Evolutionary conservation across 2,888 invertebrate genomes (phyloP), one percentile per base, ranked within the genome.

Genomic region (Acrobasis repandana): DNA sequence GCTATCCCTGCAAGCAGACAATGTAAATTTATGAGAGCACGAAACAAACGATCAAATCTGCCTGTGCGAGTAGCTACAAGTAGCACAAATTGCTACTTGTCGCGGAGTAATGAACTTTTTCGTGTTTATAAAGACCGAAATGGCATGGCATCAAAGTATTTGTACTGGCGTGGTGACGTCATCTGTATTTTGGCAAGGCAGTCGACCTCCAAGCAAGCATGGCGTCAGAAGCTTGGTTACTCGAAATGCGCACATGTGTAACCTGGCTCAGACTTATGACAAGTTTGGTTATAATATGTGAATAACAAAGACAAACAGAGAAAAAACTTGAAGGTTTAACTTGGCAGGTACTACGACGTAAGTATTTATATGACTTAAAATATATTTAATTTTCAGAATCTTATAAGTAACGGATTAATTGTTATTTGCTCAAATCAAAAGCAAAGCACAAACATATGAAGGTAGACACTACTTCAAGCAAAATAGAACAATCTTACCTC

Each of bases 121-220:
- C 20, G 54, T 54, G 54, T 38, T 36, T 38, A 34, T 54, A 54
- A 54, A 38, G 54, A 38, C 15, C 18, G 38, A 54, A 54, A 38
- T 54, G 9, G 54, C 54, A 14, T 54, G 54, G 54, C 54, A 5
- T 18, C 38, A 11, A 20, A 0, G 54, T 36, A 9, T 36, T 36
- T 54, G 36, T 54, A 14, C 18, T 16, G 11, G 61, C 49, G 16
- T 14, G 65, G 47, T 88, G 84, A 87, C 82, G 84, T 87, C 85
- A 87, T 57, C 63, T 64, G 64, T 74, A 76, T 86, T 90, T 90
- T 84, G 90, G 90, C 88, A 85, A 78, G 87, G 82, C 81, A 74
- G 72, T 79, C 84, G 90, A 89, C 90, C 90, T 90, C 89, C 74
- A 79, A 73, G 64, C 74, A 79, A 73, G 64, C 63, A 66, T 65